Evolutionary conservation across 2,113 vertebrate genomes (phyloP).

Genomic region (Sigmodon hispidus): DNA sequence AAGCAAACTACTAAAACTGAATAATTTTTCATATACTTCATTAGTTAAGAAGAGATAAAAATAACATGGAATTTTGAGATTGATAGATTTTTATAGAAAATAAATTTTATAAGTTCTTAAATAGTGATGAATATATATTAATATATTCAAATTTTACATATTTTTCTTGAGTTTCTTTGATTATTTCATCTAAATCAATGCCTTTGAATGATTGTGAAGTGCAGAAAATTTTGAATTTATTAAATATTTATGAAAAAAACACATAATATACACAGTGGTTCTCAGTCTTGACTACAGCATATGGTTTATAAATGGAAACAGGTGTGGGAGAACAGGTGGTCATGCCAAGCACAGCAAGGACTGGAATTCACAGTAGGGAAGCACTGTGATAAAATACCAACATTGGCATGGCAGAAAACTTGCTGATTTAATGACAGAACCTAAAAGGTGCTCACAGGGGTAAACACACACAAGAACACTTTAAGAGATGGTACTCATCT

Average conservation of each 20-base stretch:
- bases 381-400: conserved; percentile 70
- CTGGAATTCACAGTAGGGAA: conserved; percentile 69
- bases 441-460: conserved; percentile 47
- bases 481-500: conserved; percentile 24
- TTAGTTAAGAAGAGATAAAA: background rate
- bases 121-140: conserved; percentile 39
- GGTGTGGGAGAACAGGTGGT: conserved; percentile 89
- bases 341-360: conserved; percentile 72
- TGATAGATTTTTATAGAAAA: conserved; percentile 63
- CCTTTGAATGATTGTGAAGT: conserved; percentile 80
- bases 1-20: background rate
- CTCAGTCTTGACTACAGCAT: conserved; percentile 86
- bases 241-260: conserved; percentile 87
- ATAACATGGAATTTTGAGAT: conserved; percentile 41
- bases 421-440: conserved; percentile 61
- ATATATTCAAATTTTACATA: background rate
- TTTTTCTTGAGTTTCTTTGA: conserved; percentile 28
- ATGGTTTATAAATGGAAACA: conserved; percentile 89
- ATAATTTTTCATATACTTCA: conserved; percentile 55
- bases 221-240: conserved; percentile 70
- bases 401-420: conserved; percentile 59
- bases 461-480: conserved; percentile 39
- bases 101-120: conserved; percentile 63
- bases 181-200: conserved; percentile 78
- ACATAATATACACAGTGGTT: conserved; percentile 77